Base-by-base conservation (phyloP, 2,888 invertebrate species). In the Drosophila meridionalis region DNA sequence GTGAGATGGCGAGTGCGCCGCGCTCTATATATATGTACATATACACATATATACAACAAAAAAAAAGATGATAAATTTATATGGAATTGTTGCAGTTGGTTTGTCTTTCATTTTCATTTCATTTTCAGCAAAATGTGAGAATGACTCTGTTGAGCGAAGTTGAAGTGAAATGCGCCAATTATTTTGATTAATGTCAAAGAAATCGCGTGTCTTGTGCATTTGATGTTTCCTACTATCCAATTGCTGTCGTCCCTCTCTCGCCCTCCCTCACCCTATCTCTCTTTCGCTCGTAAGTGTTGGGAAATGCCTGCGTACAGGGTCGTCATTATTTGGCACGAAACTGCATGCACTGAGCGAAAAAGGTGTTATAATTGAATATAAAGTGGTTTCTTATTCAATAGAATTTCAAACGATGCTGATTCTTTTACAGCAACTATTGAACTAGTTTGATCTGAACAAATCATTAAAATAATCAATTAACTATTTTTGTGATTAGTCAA, bases 41-140 rank as follows among this genome's bases (percentile, higher is more conserved):
- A n/a, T n/a, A n/a, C n/a, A 20, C 20, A 20, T 20, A 20, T 7
- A 47, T 3, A 45, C 0, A 47, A 26, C 28, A 28, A 4, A 50
- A 62, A 80, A 85, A 88, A 83, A 88, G 83, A 89, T 90, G 88
- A 91, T 91, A 88, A 87, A 90, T 89, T 89, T 84, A 86, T 86
- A 88, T 90, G 84, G 82, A 91, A 91, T 91, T 80, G 82, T 83
- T 79, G 73, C 61, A 65, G 75, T 50, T 61, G 78, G 70, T 57
- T 56, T 61, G 61, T 57, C 40, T 48, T 38, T 57, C 65, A 65
- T 53, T 77, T 57, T 42, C 65, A 62, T 55, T 77, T 57, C 42
- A n/a, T 38, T 30, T 42, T 32, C 56, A 57, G 42, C 67, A 67
- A 73, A 78, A 86, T 88, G 87, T 86, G 87, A 74, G 87, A 86